Evolutionary conservation across 2,888 invertebrate species (phyloP).

Genomic region (Congeria kusceri): DNA sequence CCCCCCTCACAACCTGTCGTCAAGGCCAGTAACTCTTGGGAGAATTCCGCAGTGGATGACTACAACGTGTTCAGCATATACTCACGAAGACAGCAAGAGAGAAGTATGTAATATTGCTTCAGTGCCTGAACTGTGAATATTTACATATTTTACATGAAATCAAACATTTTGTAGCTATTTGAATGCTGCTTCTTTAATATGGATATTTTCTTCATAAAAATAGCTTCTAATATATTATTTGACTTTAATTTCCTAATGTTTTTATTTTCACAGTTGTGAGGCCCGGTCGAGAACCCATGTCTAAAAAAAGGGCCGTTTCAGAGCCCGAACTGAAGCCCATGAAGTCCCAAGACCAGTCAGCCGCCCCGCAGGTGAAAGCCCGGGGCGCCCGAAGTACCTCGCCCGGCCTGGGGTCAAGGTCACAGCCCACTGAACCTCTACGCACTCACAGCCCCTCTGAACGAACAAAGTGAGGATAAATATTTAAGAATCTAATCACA

Average conservation of each 20-base stretch:
- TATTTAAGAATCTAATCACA: too few species aligned
- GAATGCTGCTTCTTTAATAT: too few species aligned
- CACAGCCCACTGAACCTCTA: slow-evolving; percentile 44
- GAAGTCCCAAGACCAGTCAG: slow-evolving; percentile 36
- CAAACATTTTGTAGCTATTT: too few species aligned
- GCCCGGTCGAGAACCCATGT: slow-evolving; percentile 61
- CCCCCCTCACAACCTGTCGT: slow-evolving; percentile 54
- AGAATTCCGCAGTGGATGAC: slow-evolving; percentile 76
- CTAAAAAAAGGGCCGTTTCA: slow-evolving; percentile 22
- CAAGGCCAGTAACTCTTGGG: slow-evolving; percentile 72
- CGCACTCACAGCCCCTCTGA: slow-evolving; percentile 57
- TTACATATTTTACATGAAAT: too few species aligned
- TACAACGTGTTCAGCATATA: slow-evolving; percentile 82
- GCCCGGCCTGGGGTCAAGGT: not conserved
- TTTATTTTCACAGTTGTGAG: slow-evolving; percentile 49
- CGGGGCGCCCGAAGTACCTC: not conserved
- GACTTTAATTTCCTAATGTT: too few species aligned
- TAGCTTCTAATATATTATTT: too few species aligned
- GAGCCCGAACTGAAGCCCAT: slow-evolving; percentile 47
- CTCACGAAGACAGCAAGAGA: slow-evolving; percentile 72
- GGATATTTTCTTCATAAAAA: too few species aligned
- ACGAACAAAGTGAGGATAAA: slow-evolving; percentile 55
- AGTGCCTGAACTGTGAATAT: too few species aligned
- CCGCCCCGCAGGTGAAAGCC: slow-evolving; percentile 29
- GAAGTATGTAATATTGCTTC: slow-evolving; percentile 58